Evolutionary conservation across 2,113 vertebrate genomes (phyloP).

Genomic region (Ahaetulla prasina): DNA sequence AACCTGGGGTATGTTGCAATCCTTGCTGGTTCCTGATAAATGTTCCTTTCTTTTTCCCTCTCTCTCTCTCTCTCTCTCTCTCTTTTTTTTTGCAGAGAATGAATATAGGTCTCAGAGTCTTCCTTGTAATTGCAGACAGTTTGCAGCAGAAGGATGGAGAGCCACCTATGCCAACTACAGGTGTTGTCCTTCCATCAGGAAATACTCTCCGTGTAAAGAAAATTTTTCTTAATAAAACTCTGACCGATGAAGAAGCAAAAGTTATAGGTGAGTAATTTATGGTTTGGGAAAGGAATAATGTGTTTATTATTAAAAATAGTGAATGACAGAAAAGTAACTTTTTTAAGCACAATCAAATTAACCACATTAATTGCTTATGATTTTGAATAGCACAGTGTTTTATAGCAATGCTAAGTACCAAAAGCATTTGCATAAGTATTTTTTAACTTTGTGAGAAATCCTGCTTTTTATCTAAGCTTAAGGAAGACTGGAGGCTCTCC

Average conservation of each 20-base stretch:
- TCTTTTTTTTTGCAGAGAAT: slow-evolving; percentile 83
- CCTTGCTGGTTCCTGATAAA: neutral
- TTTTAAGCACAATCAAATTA: neutral
- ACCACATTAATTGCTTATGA: neutral
- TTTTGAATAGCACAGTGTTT: neutral
- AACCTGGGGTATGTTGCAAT: neutral
- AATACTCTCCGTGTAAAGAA: slow-evolving; percentile 99
- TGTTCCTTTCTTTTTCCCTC: too few relatives aligned
- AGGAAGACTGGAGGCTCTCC: neutral
- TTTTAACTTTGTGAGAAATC: neutral
- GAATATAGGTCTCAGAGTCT: slow-evolving; percentile 97
- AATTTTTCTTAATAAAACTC: slow-evolving; percentile 96
- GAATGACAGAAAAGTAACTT: neutral
- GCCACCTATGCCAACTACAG: slow-evolving; percentile 97
- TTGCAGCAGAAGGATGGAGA: slow-evolving; percentile 98
- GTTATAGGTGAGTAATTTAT: slow-evolving; percentile 82
- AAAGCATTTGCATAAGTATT: neutral
- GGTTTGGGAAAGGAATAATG: neutral
- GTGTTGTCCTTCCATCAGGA: slow-evolving; percentile 94
- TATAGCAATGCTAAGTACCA: neutral
- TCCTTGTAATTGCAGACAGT: slow-evolving; percentile 96
- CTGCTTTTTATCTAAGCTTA: neutral
- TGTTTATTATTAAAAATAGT: fast-evolving
- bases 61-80: too few relatives aligned
- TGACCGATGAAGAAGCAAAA: slow-evolving; percentile 98